phyloP scores from a whole-genome alignment of 2,888 invertebrate species.

The Chironomus riparius region DNA sequence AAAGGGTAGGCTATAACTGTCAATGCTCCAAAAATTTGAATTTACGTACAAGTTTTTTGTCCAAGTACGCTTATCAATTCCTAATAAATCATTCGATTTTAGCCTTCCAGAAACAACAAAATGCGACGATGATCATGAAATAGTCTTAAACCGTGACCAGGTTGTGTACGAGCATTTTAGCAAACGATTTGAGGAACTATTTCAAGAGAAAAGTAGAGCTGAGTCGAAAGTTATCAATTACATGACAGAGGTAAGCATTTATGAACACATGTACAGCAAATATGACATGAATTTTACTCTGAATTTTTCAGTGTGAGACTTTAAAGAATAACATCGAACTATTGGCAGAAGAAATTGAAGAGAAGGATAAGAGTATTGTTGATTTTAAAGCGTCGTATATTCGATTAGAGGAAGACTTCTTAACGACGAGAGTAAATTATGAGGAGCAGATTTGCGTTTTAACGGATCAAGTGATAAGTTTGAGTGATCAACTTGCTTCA shows the following conservation, averaged over 20 bases:
- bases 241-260: conserved; percentile 39
- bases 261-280: not conserved
- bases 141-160: conserved; percentile 33
- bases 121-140: conserved; percentile 28
- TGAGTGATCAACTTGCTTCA: conserved; percentile 72
- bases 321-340: conserved; percentile 46
- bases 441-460: conserved; percentile 54
- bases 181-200: conserved; percentile 39
- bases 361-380: conserved; percentile 48
- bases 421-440: conserved; percentile 54
- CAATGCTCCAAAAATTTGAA: too few relatives aligned
- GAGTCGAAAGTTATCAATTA: conserved; percentile 39
- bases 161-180: conserved; percentile 39
- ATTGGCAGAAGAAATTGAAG: conserved; percentile 43
- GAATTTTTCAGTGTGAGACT: conserved; percentile 34
- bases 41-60: too few relatives aligned
- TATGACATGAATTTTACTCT: not conserved
- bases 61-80: too few relatives aligned
- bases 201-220: conserved; percentile 37
- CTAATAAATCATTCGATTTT: too few relatives aligned
- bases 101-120: not conserved
- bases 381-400: conserved; percentile 43
- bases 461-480: conserved; percentile 53
- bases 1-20: too few relatives aligned
- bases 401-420: conserved; percentile 58